Conservation (phyloP, 2,888 invertebrate genomes). For the Phasia obesa region DNA sequence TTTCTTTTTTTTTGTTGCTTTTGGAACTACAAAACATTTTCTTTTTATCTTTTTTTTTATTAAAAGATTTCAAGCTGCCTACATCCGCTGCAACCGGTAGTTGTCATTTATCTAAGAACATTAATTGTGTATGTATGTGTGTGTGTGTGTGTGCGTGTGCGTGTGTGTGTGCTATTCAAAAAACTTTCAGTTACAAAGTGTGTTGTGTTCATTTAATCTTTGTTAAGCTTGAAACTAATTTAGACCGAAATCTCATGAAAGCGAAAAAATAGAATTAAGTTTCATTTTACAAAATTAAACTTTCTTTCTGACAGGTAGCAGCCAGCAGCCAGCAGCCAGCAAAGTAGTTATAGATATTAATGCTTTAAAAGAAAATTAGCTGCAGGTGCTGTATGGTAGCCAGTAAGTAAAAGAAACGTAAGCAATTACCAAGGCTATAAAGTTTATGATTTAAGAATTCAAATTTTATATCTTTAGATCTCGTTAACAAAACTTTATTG, state of each 20-base stretch:
- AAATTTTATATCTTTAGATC: no score
- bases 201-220: background rate
- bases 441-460: no score
- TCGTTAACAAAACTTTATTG: no score
- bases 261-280: background rate
- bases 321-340: background rate
- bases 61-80: background rate
- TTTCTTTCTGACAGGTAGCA: background rate
- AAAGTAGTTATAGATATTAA: no score
- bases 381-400: no score
- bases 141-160: background rate
- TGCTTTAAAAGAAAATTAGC: background rate
- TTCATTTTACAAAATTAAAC: background rate
- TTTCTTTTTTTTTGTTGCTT: background rate
- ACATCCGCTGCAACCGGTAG: slow-evolving; percentile 45
- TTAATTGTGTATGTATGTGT: slow-evolving; percentile 3
- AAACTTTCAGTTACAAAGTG: background rate
- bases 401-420: no score
- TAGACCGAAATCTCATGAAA: slow-evolving; percentile 36
- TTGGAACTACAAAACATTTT: no score
- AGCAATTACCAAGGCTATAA: no score
- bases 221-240: slow-evolving; percentile 10
- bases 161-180: background rate
- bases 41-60: background rate
- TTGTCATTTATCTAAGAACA: slow-evolving; percentile 27